These are phyloP conservation scores for Drosophila acutilabella DNA, from an alignment of 2,888 invertebrate species.

Conservation along the genomic window DNA sequence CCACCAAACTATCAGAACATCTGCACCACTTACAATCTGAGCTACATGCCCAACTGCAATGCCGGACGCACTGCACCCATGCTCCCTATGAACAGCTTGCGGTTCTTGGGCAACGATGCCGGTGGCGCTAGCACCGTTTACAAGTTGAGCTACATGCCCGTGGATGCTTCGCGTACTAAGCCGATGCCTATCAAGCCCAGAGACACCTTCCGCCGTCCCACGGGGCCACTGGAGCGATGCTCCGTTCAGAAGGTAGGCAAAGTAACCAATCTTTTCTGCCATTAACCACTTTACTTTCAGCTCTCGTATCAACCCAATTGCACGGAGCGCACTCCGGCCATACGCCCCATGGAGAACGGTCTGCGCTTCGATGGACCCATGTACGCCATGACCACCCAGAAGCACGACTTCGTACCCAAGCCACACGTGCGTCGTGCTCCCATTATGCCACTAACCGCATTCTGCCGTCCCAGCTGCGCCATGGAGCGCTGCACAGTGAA, in stretches of 20 bases:
- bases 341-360: slow-evolving; percentile 88
- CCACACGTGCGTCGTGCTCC: slow-evolving; percentile 85
- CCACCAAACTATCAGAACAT: slow-evolving; percentile 81
- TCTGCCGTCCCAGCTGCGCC: slow-evolving; percentile 73
- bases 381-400: slow-evolving; percentile 90
- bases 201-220: slow-evolving; percentile 71
- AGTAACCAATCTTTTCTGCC: too few relatives aligned
- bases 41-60: slow-evolving; percentile 83
- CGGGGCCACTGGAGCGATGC: slow-evolving; percentile 79
- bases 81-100: slow-evolving; percentile 69
- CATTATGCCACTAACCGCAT: slow-evolving; percentile 73
- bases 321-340: slow-evolving; percentile 86
- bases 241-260: slow-evolving; percentile 82
- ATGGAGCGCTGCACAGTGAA: slow-evolving; percentile 84
- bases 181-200: slow-evolving; percentile 77
- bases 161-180: slow-evolving; percentile 72
- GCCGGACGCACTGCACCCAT: slow-evolving; percentile 66
- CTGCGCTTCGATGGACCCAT: slow-evolving; percentile 88
- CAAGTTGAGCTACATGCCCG: slow-evolving; percentile 82
- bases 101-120: slow-evolving; percentile 77
- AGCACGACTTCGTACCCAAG: slow-evolving; percentile 90
- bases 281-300: too few relatives aligned
- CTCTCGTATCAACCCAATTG: slow-evolving; percentile 87
- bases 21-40: slow-evolving; percentile 83
- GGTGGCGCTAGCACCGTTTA: slow-evolving; percentile 81